Conservation (phyloP, 2,797 vertebrate species). For the Morelia viridis region DNA sequence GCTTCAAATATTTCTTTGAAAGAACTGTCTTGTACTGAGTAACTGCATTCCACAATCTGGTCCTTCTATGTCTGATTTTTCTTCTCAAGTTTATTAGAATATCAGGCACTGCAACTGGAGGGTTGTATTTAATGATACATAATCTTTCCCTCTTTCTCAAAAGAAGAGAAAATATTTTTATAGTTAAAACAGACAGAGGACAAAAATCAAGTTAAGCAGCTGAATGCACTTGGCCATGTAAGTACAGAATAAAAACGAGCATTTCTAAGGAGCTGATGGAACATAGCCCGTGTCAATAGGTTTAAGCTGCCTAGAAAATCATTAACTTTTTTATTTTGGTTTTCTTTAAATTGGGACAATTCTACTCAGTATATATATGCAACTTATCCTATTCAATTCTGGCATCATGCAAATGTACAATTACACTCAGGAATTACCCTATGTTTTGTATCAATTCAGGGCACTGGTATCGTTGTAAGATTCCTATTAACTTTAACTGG, state of each 20-base stretch:
- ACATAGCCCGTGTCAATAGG: background rate
- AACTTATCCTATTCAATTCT: background rate
- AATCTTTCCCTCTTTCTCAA: constrained; percentile 9
- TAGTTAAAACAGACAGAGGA: constrained; percentile 26
- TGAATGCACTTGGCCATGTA: constrained; percentile 20
- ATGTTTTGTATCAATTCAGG: background rate
- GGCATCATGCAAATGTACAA: constrained; percentile 5
- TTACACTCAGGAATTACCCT: constrained; percentile 37
- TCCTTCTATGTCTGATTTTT: background rate
- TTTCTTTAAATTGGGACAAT: background rate
- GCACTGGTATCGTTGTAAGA: background rate
- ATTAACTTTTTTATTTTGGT: background rate
- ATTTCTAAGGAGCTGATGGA: background rate
- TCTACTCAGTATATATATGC: constrained; percentile 9
- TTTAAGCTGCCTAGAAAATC: background rate
- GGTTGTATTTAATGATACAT: constrained; percentile 12
- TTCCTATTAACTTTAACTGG: background rate
- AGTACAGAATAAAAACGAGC: background rate
- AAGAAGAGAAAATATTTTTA: constrained; percentile 12
- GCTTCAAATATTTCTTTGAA: background rate
- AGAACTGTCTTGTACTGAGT: background rate
- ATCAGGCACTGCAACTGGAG: background rate
- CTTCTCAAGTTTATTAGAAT: constrained; percentile 9
- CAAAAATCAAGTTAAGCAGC: background rate
- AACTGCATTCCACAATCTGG: background rate